Conservation (phyloP, 2,888 invertebrate genomes). For the Molorchus minor region DNA sequence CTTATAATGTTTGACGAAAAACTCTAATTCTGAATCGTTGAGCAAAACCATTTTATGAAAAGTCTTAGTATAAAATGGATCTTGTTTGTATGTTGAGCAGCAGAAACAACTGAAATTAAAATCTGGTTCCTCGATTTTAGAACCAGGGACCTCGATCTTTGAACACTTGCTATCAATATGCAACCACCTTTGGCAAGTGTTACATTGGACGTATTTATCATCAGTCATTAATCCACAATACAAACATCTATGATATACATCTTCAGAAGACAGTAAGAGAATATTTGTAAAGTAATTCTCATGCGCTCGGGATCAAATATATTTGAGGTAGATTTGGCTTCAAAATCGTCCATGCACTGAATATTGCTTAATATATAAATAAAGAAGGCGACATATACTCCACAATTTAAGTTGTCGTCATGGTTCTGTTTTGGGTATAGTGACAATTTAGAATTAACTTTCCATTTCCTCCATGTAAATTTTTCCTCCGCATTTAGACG, state of each 20-base stretch:
- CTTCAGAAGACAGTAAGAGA: not conserved
- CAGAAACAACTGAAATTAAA: not conserved
- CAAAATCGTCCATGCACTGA: not conserved
- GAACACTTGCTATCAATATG: constrained; percentile 5
- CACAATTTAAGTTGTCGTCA: constrained; percentile 2
- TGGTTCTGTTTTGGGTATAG: not conserved
- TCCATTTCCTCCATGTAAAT: constrained; percentile 11
- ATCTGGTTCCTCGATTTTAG: not conserved
- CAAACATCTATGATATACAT: constrained; percentile 5
- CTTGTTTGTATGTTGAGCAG: not conserved
- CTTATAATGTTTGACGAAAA: constrained; percentile 2
- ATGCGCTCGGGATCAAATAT: constrained; percentile 7
- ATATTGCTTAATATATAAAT: not conserved
- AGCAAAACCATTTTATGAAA: not conserved
- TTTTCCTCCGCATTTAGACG: not conserved
- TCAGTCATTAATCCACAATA: not conserved
- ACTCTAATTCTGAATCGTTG: not conserved
- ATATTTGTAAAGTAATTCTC: constrained; percentile 6
- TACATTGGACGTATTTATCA: not conserved
- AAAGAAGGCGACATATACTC: constrained; percentile 2
- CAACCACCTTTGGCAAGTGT: constrained; percentile 1
- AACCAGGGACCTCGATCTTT: not conserved
- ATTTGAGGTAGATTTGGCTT: not conserved
- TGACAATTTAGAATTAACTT: not conserved
- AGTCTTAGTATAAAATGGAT: not conserved